These are phyloP conservation scores for Esox niger DNA, from an alignment of 2,113 vertebrate genomes.

Conservation along the genomic window DNA sequence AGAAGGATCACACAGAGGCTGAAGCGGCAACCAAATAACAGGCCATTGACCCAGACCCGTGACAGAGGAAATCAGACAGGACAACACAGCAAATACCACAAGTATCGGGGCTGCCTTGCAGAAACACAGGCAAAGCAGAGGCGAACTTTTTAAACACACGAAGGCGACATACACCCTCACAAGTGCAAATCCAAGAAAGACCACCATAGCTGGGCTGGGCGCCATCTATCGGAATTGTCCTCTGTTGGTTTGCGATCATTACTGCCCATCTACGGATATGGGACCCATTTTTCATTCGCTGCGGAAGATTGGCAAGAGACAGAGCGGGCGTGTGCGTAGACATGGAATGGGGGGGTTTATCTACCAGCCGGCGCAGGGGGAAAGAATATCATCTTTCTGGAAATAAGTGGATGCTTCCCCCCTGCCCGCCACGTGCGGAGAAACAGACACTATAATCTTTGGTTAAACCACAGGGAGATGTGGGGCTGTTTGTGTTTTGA, in stretches of 20 bases:
- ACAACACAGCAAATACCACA: slow-evolving; percentile 12
- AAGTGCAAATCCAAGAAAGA: slow-evolving; percentile 68
- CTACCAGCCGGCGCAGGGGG: not conserved
- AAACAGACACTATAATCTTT: slow-evolving; percentile 34
- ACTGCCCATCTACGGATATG: slow-evolving; percentile 66
- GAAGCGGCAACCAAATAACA: slow-evolving; percentile 17
- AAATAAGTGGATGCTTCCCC: slow-evolving; percentile 40
- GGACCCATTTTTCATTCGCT: slow-evolving; percentile 67
- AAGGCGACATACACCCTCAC: slow-evolving; percentile 28
- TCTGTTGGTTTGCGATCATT: slow-evolving; percentile 68
- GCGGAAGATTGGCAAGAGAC: slow-evolving; percentile 58
- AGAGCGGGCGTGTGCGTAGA: not conserved
- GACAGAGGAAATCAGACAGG: not conserved
- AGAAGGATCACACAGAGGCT: slow-evolving; percentile 2
- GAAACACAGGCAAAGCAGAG: slow-evolving; percentile 29
- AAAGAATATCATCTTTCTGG: slow-evolving; percentile 24
- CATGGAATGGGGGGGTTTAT: slow-evolving; percentile 6
- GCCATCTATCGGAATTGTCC: slow-evolving; percentile 65
- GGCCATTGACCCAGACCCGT: not conserved
- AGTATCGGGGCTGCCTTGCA: not conserved
- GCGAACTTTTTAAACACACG: not conserved
- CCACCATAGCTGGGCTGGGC: slow-evolving; percentile 54
- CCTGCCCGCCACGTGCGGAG: not conserved
- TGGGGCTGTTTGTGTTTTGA: slow-evolving; percentile 39
- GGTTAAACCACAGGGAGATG: slow-evolving; percentile 1